Conservation (phyloP, 2,113 vertebrate genomes). For the Caranx ignobilis region DNA sequence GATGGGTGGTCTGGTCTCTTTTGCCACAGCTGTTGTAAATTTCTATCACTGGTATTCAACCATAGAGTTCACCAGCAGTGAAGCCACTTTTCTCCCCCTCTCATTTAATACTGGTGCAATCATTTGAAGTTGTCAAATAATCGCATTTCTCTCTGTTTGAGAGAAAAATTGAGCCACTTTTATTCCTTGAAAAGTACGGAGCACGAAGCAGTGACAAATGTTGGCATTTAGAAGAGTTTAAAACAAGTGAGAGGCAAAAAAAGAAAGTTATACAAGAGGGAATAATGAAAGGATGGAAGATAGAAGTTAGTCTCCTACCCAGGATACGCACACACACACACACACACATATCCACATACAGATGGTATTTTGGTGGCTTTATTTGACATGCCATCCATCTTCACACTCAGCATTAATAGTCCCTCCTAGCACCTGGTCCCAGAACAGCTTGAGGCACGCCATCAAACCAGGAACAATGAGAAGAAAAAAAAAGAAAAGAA, state of each 20-base stretch:
- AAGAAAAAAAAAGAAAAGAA: background rate
- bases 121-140: background rate
- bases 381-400: slow-evolving; percentile 72
- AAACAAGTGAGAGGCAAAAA: too few relatives aligned
- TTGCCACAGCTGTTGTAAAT: background rate
- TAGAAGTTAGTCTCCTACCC: slow-evolving; percentile 3
- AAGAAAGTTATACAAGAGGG: background rate
- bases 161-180: background rate
- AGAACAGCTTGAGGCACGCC: slow-evolving; percentile 55
- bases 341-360: slow-evolving; percentile 6
- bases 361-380: slow-evolving; percentile 49
- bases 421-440: slow-evolving; percentile 64
- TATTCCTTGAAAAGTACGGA: background rate
- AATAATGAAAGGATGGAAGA: background rate
- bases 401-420: slow-evolving; percentile 51
- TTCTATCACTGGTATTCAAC: background rate
- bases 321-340: background rate
- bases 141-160: background rate
- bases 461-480: slow-evolving; percentile 21
- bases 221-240: background rate
- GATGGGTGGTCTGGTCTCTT: background rate
- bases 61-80: background rate
- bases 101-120: background rate
- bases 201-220: background rate
- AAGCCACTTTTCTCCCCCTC: background rate